Conservation (phyloP, 2,113 vertebrate species). For the Pollimyrus isidori region DNA sequence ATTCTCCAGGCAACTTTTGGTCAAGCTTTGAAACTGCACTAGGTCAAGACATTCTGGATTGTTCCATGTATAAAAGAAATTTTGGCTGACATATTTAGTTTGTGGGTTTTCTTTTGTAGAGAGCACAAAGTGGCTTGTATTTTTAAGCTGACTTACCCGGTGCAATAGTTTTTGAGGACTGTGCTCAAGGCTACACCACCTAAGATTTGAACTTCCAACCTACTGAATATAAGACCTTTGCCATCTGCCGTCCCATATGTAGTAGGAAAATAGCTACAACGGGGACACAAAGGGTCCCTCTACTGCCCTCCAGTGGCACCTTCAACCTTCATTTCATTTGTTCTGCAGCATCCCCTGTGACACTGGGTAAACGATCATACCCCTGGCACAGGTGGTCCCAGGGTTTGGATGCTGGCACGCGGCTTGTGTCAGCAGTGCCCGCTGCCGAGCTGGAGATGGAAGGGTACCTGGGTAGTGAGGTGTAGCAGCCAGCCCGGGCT, state of each 20-base stretch:
- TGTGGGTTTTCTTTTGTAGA: background rate
- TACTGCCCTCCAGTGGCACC: background rate
- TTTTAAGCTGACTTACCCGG: background rate
- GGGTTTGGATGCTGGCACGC: background rate
- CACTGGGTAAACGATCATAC: background rate
- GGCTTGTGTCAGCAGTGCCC: background rate
- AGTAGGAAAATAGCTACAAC: background rate
- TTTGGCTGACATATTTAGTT: background rate
- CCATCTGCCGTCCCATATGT: background rate
- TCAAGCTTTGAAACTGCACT: background rate
- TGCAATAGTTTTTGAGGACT: background rate
- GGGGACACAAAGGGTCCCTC: background rate
- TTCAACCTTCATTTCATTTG: background rate
- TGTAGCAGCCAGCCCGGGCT: background rate
- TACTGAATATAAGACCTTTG: background rate
- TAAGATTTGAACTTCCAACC: conserved; percentile 6
- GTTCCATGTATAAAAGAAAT: background rate
- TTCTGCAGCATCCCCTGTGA: background rate
- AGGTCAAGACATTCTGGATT: background rate
- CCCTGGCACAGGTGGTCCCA: background rate
- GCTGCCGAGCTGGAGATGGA: background rate
- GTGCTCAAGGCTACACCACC: background rate
- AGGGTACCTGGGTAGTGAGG: background rate
- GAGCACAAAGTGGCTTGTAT: background rate
- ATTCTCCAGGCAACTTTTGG: background rate